A percentile compares a stretch with the other conserved stretches of the same genome.
phyloP scores from a whole-genome alignment of 2,113 vertebrate species.

The Actenoides hombroni region DNA sequence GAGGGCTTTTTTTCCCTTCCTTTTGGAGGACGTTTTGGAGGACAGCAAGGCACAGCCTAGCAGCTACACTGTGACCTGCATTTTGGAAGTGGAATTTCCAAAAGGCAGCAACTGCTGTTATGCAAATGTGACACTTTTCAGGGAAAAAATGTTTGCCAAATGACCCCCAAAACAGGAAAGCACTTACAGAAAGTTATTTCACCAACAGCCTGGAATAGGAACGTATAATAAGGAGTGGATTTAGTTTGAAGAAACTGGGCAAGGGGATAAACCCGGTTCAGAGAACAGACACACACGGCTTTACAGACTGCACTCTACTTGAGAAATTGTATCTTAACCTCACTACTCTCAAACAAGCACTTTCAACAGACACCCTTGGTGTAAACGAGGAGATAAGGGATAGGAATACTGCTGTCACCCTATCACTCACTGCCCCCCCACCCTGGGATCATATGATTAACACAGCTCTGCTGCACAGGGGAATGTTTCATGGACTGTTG shows the following conservation, averaged over 20 bases:
- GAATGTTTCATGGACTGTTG: background rate
- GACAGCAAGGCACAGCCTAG: background rate
- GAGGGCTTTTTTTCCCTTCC: accelerated
- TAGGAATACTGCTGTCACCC: background rate
- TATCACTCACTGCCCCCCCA: background rate
- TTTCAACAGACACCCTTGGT: background rate
- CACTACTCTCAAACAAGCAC: background rate
- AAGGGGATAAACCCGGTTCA: background rate
- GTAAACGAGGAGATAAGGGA: background rate
- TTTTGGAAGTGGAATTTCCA: background rate
- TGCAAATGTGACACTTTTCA: background rate
- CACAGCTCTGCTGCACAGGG: background rate
- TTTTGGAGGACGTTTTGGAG: background rate
- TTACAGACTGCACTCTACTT: background rate
- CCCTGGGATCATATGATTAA: background rate
- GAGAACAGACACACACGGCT: background rate
- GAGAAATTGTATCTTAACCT: background rate
- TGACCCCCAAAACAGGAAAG: background rate
- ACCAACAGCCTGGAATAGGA: background rate
- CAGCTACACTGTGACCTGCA: background rate
- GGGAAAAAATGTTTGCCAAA: background rate
- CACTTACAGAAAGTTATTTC: background rate
- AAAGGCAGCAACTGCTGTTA: background rate
- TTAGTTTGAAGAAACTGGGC: background rate
- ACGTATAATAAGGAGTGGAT: background rate